Base-by-base conservation (phyloP, 2,113 vertebrate species). In the Seriola aureovittata region DNA sequence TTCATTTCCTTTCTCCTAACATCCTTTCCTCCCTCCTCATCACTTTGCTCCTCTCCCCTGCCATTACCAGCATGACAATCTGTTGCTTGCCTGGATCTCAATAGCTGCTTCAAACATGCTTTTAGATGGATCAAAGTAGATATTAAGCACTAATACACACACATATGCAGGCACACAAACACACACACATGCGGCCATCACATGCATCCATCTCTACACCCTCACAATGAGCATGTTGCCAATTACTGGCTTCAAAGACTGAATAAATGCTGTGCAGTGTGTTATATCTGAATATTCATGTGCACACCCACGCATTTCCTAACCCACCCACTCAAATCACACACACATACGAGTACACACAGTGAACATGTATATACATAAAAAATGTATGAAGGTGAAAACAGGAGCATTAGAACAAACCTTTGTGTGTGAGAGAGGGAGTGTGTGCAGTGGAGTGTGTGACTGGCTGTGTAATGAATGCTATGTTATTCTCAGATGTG, bases 211-310 rank as follows among this genome's bases (percentile, higher is more conserved):
- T 87, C 25, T 62, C 58, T 34, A 63, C 64, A 75, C 29, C 17
- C 46, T 59, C 58, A 85, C 85, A 83, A 71, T 66, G 57, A 80
- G 65, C 69, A n/a, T 44, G 52, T 64, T 79, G 84, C 78, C 72
- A 84, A 85, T 93, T 88, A 89, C 60, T 52, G 78, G 71, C 88
- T 93, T 93, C 93, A 93, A 94, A 93, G 85, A 78, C 78, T 44
- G 48, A 84, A 78, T 85, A 81, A 80, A 89, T 86, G 82, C 71
- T 62, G 69, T 82, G 42, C 80, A 17, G 42, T 29, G 74, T 62
- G 54, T 72, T 79, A 59, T 57, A 70, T 25, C 55, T 75, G 62
- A 68, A 84, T 78, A 69, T 75, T 73, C 48, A 36, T 71, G 23
- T 52, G 38, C 23, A 76, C 63, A 40, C 72, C 55, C 70, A 34